Percentiles rank a stretch among this genome's conserved stretches.
These are phyloP conservation scores for Neodiprion pinetum DNA, from an alignment of 1,140 invertebrate genomes.

Conservation along the genomic window DNA sequence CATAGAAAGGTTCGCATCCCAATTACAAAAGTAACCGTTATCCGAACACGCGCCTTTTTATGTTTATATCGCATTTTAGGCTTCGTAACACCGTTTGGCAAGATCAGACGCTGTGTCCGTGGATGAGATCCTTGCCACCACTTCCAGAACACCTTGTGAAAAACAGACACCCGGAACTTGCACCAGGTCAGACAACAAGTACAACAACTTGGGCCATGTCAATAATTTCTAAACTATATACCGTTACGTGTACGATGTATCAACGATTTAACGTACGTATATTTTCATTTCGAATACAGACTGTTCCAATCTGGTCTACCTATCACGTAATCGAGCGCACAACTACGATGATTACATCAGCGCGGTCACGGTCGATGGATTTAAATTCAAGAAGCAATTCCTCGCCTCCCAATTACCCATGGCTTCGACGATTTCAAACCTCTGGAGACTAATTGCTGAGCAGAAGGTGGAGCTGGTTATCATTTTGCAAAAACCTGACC, in stretches of 20 bases:
- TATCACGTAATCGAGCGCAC: constrained; percentile 40
- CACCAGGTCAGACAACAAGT: constrained; percentile 19
- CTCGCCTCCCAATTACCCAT: constrained; percentile 89
- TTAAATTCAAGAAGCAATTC: constrained; percentile 73
- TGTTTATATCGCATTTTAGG: neutral
- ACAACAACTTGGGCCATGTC: neutral
- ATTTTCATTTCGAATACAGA: constrained; percentile 22
- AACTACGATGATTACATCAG: constrained; percentile 45
- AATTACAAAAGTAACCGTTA: neutral
- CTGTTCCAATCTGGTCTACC: constrained; percentile 32
- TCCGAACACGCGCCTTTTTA: neutral
- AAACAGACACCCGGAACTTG: constrained; percentile 42
- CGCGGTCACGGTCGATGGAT: constrained; percentile 37
- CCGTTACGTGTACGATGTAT: neutral
- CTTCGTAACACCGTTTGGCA: constrained; percentile 31
- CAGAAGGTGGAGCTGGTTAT: constrained; percentile 70
- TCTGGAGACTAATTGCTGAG: constrained; percentile 89
- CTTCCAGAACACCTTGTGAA: constrained; percentile 38
- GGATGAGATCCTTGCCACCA: constrained; percentile 17
- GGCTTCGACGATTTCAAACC: constrained; percentile 86
- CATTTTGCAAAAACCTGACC: constrained; percentile 59
- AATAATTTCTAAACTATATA: neutral
- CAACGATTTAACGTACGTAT: neutral
- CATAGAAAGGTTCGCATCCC: constrained; percentile 32
- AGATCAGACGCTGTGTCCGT: constrained; percentile 34